phyloP scores from a whole-genome alignment of 2,113 vertebrate species.

The Origma solitaria region DNA sequence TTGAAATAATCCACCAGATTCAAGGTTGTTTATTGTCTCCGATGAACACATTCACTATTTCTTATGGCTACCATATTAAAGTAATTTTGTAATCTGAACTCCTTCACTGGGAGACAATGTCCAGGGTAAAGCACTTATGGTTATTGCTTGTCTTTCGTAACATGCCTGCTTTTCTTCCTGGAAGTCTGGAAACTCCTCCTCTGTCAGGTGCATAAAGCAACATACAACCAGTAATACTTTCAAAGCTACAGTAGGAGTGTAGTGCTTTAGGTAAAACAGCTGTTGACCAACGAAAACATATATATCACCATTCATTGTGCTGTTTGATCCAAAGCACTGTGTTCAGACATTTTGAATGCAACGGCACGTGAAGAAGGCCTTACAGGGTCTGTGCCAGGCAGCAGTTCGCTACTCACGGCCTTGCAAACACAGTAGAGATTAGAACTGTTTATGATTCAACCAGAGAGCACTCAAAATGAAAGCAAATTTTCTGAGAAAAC shows the following conservation, averaged over 20 bases:
- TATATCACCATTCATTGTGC: neutral
- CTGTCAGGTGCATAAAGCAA: neutral
- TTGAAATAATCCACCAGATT: neutral
- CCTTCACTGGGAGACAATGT: neutral
- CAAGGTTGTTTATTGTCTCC: neutral
- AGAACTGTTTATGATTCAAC: neutral
- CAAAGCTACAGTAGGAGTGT: neutral
- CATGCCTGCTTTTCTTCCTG: neutral
- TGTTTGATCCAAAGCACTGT: neutral
- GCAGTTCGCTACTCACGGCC: neutral
- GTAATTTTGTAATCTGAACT: neutral
- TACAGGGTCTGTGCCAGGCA: neutral
- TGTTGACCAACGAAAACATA: neutral
- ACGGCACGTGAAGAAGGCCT: neutral
- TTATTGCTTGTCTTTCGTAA: neutral
- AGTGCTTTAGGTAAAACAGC: neutral
- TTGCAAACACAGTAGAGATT: neutral
- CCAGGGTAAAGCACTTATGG: fast-evolving
- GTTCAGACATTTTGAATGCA: neutral
- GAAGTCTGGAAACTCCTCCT: neutral
- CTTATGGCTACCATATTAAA: neutral
- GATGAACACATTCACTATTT: neutral
- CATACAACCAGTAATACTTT: neutral
- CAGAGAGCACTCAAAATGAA: neutral
- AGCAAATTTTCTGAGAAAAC: neutral